These are phyloP conservation scores for Cerceris ruficornis DNA, from an alignment of 2,888 invertebrate species.

Conservation along the genomic window DNA sequence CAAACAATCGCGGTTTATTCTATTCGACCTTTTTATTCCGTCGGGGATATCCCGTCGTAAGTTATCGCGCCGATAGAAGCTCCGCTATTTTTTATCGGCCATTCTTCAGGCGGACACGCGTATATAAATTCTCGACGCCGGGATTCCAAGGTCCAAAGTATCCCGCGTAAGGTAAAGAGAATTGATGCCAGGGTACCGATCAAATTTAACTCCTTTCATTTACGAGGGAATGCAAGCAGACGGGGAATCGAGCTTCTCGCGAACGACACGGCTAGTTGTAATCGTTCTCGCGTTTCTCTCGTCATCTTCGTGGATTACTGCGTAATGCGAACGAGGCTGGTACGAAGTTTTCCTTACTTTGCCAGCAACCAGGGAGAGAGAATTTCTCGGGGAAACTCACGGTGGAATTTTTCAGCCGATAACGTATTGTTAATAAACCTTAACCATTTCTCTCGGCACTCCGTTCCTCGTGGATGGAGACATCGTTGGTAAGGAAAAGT, in stretches of 20 bases:
- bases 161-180: neutral
- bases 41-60: neutral
- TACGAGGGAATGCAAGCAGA: too few species aligned
- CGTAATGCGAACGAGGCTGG: too few species aligned
- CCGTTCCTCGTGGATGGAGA: slow-evolving; percentile 44
- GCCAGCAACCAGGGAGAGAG: too few species aligned
- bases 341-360: too few species aligned
- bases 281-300: too few species aligned
- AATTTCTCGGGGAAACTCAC: slow-evolving; percentile 30
- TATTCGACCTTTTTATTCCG: slow-evolving; percentile 7
- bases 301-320: neutral
- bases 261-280: too few species aligned
- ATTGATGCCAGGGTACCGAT: neutral
- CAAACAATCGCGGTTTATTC: slow-evolving; percentile 38
- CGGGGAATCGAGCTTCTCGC: too few species aligned
- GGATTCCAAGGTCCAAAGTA: neutral
- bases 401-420: slow-evolving; percentile 55
- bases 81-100: slow-evolving; percentile 1
- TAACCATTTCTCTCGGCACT: slow-evolving; percentile 51
- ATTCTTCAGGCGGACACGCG: neutral
- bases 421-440: slow-evolving; percentile 67
- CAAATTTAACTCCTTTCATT: neutral
- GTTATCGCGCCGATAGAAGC: neutral
- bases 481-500: slow-evolving; percentile 32
- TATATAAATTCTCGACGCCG: neutral